A percentile compares a stretch with the other conserved stretches of the same genome.
Conservation (phyloP, 1,140 invertebrate genomes). For the Atta cephalotes region DNA sequence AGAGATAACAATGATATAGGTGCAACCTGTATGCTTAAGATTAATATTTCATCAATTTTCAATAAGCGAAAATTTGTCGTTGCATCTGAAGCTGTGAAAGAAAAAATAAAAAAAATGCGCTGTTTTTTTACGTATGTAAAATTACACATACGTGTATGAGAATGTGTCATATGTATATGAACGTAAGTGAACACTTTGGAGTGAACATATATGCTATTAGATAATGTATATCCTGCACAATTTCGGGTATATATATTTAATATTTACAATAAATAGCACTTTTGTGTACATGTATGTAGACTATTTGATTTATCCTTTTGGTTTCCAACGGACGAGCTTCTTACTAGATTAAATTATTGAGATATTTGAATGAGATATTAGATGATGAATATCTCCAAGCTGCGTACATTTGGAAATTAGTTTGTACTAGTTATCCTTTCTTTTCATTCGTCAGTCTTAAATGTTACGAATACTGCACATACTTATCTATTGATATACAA, state of each 20-base stretch:
- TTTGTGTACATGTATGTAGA: constrained; percentile 23
- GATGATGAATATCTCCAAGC: constrained; percentile 26
- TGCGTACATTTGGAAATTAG: constrained; percentile 41
- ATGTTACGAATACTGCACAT: constrained; percentile 76
- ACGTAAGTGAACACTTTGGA: constrained; percentile 59
- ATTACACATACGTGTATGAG: neutral
- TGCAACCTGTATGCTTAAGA: neutral
- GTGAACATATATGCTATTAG: constrained; percentile 55
- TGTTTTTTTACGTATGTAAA: neutral
- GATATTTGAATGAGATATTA: constrained; percentile 28
- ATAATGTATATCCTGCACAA: constrained; percentile 44
- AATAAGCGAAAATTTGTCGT: neutral
- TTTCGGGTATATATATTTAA: constrained; percentile 4
- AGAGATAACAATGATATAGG: neutral
- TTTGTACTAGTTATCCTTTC: constrained; percentile 66
- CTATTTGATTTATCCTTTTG: constrained; percentile 69
- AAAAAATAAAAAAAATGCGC: neutral
- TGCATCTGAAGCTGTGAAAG: neutral
- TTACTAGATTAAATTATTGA: constrained; percentile 30
- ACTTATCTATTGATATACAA: constrained; percentile 42
- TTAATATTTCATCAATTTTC: neutral
- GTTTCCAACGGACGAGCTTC: constrained; percentile 31
- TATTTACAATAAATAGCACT: constrained; percentile 64
- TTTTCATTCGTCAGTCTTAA: constrained; percentile 82
- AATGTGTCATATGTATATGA: constrained; percentile 5